Base-by-base conservation (phyloP, 2,113 vertebrate species). In the Dendropsophus ebraccatus region DNA sequence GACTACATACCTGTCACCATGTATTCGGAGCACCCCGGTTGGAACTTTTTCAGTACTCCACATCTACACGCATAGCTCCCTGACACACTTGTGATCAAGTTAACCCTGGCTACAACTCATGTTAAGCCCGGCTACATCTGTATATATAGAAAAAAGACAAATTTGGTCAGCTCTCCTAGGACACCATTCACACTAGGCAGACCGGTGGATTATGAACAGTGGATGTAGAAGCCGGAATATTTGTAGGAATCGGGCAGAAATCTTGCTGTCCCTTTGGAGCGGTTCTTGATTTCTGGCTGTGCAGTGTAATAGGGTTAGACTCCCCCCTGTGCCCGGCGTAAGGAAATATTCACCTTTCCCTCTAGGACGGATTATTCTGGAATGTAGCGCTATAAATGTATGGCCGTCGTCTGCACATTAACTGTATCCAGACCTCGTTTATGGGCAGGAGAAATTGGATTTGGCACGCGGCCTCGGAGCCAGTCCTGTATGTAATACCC, bases 401-500 rank as follows among this genome's bases (percentile, higher is more conserved):
- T 75, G 70, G 28, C 54, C 23, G 62, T n/a, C 28, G 45, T 72
- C 12, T 83, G 30, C 28, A 69, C 45, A 76, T 76, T 69, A 76
- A 49, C 41, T 6, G 11, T 25, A 83, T 72, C 47, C 41, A 28
- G 10, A 54, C 52, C 41, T 58, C 16, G 74, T 83, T 83, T 83
- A 83, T 56, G 30, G 45, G 28, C 82, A 74, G 9, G 45, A 83
- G 21, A 58, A 74, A 83, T 45, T 60, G 50, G n/a, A 62, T 62
- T 47, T 76, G 72, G 54, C 67, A 73, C 37, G 32, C 49, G 32
- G 28, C 17, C 49, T 54, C 19, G 0, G 23, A 41, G 67, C 41
- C 74, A 52, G 14, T 25, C 50, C 21, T 37, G 37, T 41, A 80
- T 60, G n/a, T 45, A 45, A 80, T 41, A 41, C 30, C 41, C 50